Conservation (phyloP, 2,113 vertebrate genomes). For the Dicaeum eximium region DNA sequence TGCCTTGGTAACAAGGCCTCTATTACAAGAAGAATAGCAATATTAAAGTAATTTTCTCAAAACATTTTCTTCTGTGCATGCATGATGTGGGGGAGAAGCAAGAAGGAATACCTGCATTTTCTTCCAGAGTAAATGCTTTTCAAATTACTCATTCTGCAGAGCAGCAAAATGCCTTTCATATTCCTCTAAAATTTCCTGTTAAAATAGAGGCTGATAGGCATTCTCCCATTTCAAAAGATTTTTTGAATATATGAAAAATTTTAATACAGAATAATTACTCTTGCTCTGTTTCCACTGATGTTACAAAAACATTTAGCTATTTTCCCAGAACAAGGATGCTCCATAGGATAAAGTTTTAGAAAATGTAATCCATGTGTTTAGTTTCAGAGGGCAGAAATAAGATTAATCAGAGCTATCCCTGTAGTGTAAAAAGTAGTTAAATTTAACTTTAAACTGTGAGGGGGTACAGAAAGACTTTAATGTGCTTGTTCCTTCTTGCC, state of each 20-base stretch:
- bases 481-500: not conserved
- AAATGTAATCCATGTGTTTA: not conserved
- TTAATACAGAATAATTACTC: not conserved
- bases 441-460: not conserved
- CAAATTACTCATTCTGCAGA: constrained; percentile 15
- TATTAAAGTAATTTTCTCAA: constrained; percentile 53
- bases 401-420: not conserved
- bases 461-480: not conserved
- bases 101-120: not conserved
- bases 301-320: not conserved
- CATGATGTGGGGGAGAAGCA: not conserved
- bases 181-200: not conserved
- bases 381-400: not conserved
- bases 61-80: not conserved
- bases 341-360: not conserved
- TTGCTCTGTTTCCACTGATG: not conserved
- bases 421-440: not conserved
- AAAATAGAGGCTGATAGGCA: not conserved
- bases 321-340: not conserved
- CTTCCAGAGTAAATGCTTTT: not conserved
- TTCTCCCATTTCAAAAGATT: not conserved
- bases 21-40: not conserved
- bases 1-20: not conserved
- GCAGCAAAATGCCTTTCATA: not conserved
- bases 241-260: not conserved